Percentiles rank a stretch among this genome's conserved stretches.
Conservation (phyloP, 2,113 vertebrate species). For the Lasiurus cinereus region DNA sequence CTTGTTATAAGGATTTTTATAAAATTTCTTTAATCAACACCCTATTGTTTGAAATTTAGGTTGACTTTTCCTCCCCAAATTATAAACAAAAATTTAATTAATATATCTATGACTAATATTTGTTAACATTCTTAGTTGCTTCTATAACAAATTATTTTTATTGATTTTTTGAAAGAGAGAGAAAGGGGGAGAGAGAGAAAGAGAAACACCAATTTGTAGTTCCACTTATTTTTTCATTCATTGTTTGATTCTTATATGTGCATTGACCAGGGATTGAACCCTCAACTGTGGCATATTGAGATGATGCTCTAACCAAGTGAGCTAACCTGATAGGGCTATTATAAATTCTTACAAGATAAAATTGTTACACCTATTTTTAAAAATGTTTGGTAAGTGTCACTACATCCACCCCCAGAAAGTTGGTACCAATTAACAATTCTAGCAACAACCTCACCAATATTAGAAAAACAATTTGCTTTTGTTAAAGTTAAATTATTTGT, state of each 20-base stretch:
- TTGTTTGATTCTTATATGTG: no score
- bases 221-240: no score
- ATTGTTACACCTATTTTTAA: neutral
- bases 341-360: conserved; percentile 15
- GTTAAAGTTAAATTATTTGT: neutral
- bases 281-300: no score
- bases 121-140: neutral
- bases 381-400: neutral
- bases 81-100: conserved; percentile 1
- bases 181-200: no score
- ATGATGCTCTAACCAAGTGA: no score
- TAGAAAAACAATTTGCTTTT: neutral
- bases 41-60: neutral
- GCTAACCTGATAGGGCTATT: neutral
- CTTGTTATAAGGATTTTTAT: neutral
- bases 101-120: neutral
- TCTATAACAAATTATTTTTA: neutral
- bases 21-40: neutral
- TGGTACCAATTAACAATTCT: neutral
- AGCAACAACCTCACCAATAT: neutral
- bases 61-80: neutral
- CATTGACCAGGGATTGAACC: no score
- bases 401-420: neutral
- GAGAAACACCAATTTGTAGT: no score
- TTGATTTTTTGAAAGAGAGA: no score